Evolutionary conservation across 2,888 invertebrate species (phyloP), one percentile per base, ranked within the genome.

Genomic region (Unio delphinus): DNA sequence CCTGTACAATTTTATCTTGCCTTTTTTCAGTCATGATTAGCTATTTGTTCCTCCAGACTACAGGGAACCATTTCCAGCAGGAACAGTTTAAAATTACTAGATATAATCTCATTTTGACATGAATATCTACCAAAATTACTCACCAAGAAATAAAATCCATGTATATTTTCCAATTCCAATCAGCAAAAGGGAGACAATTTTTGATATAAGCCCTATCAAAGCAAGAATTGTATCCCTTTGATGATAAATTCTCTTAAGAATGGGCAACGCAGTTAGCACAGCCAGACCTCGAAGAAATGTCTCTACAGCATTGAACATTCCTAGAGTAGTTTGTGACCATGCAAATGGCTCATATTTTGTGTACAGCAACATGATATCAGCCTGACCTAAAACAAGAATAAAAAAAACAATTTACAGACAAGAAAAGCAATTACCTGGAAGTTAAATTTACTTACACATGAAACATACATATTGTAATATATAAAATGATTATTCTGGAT

Each of bases 311-410:
- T 83, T 87, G 72, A 84, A 96, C 77, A 92, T 91, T 83, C 95
- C 96, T 86, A 92, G 95, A 18, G 92, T 91, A 0, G 91, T 90
- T 1, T 94, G 91, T 62, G 93, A 92, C 95, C 96, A 96, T 69
- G 93, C 88, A 83, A 95, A 94, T 57, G 93, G 93, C 23, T 86
- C 84, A 56, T 93, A 91, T 66, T 93, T 92, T 0, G 95, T 94
- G 86, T 95, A 96, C 64, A 96, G 88, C 80, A 93, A 95, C 84
- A 94, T 92, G 85, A 95, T 94, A 28, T 93, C 93, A 76, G 93
- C 93, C 85, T 96, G 96, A 86, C 96, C 96, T 93, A 91, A 57
- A 79, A 91, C 72, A 26, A 26, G 30, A 30, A 45, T 1, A 26
- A 15, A 3, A 45, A 45, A 8, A 45, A 8, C 11, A 11, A 45